phyloP scores from a whole-genome alignment of 2,888 invertebrate species.

The Xylota sylvarum region DNA sequence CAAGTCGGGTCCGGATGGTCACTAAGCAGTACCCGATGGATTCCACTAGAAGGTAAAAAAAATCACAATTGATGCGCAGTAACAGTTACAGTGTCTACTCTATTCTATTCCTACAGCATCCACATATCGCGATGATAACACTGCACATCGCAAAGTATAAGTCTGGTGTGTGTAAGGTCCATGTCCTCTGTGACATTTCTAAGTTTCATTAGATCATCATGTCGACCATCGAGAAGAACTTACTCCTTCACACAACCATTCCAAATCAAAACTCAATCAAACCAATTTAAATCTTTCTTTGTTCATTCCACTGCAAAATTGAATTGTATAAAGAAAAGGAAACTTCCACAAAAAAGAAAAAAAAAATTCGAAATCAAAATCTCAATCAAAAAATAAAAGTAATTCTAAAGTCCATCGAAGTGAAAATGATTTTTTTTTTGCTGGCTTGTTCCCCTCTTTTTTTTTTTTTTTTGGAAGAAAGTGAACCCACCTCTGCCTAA shows the following conservation, averaged over 20 bases:
- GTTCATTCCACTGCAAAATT: constrained; percentile 41
- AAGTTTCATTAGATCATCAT: too few species aligned
- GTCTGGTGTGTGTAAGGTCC: too few species aligned
- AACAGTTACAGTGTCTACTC: too few species aligned
- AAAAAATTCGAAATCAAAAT: constrained; percentile 52
- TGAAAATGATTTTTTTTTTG: constrained; percentile 37
- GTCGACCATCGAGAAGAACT: too few species aligned
- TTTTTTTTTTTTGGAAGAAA: not conserved
- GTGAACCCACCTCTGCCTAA: constrained; percentile 39
- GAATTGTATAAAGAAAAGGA: constrained; percentile 19
- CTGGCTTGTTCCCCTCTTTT: not conserved
- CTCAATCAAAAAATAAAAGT: constrained; percentile 52
- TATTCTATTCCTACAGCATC: too few species aligned
- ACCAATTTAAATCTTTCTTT: constrained; percentile 34
- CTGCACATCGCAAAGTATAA: too few species aligned
- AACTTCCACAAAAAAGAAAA: constrained; percentile 22
- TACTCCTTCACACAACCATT: not conserved
- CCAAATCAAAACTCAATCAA: not conserved
- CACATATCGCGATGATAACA: too few species aligned
- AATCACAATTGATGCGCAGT: too few species aligned
- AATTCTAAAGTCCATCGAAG: constrained; percentile 61
- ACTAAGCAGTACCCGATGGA: too few species aligned
- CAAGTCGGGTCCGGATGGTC: too few species aligned
- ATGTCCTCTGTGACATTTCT: too few species aligned
- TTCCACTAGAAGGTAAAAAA: too few species aligned